Conservation (phyloP, 2,888 invertebrate species). For the Argyresthia goedartella region DNA sequence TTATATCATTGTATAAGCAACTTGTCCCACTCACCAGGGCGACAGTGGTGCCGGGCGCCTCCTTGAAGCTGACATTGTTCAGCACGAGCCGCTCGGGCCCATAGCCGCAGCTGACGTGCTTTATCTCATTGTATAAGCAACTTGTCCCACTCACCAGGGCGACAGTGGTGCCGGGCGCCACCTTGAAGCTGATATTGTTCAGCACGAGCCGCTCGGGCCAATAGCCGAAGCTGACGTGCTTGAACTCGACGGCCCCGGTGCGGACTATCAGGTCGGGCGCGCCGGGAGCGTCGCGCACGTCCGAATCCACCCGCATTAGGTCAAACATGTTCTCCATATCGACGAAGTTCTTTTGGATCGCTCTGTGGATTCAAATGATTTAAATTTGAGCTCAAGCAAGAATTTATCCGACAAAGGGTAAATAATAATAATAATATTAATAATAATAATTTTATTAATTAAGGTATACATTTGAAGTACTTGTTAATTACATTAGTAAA, state of each 20-base stretch:
- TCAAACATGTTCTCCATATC: slow-evolving; percentile 99
- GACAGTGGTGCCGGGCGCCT: too few relatives aligned
- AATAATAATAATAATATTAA: too few relatives aligned
- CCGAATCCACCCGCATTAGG: slow-evolving; percentile 86
- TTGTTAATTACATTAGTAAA: too few relatives aligned
- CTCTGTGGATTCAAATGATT: slow-evolving; percentile 72
- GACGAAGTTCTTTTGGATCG: slow-evolving; percentile 96
- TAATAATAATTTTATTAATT: too few relatives aligned
- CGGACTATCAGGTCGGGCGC: slow-evolving; percentile 79
- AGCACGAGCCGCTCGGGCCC: too few relatives aligned
- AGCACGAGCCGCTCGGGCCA: slow-evolving; percentile 82
- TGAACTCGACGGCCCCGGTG: slow-evolving; percentile 87
- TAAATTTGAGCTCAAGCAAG: neutral
- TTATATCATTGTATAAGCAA: slow-evolving; percentile 15
- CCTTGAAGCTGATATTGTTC: slow-evolving; percentile 82
- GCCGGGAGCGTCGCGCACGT: slow-evolving; percentile 86
- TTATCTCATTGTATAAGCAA: too few relatives aligned
- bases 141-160: slow-evolving; percentile 75
- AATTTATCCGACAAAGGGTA: too few relatives aligned
- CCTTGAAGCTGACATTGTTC: too few relatives aligned
- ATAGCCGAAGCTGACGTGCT: slow-evolving; percentile 92
- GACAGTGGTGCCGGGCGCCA: slow-evolving; percentile 87
- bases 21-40: too few relatives aligned
- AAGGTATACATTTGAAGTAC: too few relatives aligned
- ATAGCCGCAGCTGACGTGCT: too few relatives aligned